Evolutionary conservation across 2,113 vertebrate genomes (phyloP).

Genomic region (Physeter macrocephalus): DNA sequence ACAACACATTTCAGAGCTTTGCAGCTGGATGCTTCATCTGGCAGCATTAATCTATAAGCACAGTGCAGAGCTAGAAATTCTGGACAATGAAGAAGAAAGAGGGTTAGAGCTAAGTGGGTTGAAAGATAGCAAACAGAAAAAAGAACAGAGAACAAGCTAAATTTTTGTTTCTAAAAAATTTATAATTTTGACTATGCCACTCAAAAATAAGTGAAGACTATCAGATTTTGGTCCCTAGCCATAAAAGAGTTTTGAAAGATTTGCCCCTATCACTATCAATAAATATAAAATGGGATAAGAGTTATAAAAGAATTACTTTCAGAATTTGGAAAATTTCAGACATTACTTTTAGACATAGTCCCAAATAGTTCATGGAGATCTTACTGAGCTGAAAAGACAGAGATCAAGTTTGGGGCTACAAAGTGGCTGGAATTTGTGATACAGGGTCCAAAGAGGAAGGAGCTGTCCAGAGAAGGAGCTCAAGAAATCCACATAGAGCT

Average conservation of each 20-base stretch:
- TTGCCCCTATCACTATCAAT: not conserved
- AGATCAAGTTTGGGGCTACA: not conserved
- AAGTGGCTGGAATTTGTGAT: not conserved
- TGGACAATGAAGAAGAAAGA: not conserved
- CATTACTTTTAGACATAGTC: not conserved
- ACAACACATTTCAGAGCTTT: not conserved
- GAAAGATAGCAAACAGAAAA: constrained; percentile 5
- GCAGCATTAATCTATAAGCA: not conserved
- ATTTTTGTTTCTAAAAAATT: not conserved
- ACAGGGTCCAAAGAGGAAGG: not conserved
- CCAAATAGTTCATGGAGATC: not conserved
- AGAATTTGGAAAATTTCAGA: not conserved
- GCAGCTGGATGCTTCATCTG: not conserved
- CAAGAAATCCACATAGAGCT: not conserved
- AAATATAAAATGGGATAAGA: not conserved
- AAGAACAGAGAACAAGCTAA: not conserved
- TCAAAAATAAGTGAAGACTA: not conserved
- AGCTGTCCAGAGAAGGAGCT: not conserved
- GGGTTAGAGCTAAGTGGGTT: not conserved
- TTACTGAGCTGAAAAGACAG: not conserved
- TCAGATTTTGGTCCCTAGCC: not conserved
- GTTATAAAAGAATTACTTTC: not conserved
- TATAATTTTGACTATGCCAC: not conserved
- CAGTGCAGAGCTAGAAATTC: constrained; percentile 22
- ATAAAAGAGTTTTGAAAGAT: not conserved